These are phyloP conservation scores for Marisa cornuarietis DNA, from an alignment of 1,140 invertebrate species.

Conservation along the genomic window DNA sequence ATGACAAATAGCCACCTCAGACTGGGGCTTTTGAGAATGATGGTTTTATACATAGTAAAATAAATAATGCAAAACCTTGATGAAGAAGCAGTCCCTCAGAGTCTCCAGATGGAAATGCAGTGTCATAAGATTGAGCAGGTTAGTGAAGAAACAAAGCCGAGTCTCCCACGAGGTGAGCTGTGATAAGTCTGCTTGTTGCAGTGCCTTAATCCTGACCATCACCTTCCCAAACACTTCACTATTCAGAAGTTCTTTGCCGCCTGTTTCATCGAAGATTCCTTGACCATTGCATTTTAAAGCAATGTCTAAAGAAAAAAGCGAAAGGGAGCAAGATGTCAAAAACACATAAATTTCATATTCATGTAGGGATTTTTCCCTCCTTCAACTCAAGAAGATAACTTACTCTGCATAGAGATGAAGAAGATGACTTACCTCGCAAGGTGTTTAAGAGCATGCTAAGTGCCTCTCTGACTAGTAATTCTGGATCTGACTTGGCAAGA, in stretches of 20 bases:
- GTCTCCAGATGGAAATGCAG: conserved; percentile 53
- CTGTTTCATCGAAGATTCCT: conserved; percentile 48
- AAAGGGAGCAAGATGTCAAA: background rate
- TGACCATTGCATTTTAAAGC: conserved; percentile 43
- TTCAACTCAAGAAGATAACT: no score
- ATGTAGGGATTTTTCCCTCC: no score
- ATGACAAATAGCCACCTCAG: no score
- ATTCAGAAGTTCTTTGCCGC: conserved; percentile 43
- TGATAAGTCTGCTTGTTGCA: conserved; percentile 52
- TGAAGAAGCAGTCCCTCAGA: conserved; percentile 15
- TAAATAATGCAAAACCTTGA: no score
- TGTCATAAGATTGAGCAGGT: conserved; percentile 60
- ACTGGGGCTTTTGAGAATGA: no score
- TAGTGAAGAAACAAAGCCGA: conserved; percentile 59
- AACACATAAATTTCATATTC: no score
- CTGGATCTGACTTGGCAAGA: conserved; percentile 14
- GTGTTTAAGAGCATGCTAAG: conserved; percentile 9
- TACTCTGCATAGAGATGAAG: background rate
- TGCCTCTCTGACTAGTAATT: conserved; percentile 18
- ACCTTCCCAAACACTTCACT: conserved; percentile 44
- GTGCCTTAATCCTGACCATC: conserved; percentile 32
- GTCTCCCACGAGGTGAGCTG: conserved; percentile 41
- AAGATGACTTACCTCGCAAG: conserved; percentile 21
- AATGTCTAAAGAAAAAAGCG: conserved; percentile 38
- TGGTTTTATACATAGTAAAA: no score